A percentile compares a stretch with the other conserved stretches of the same genome.
Evolutionary conservation across 2,797 vertebrate genomes (phyloP).

Genomic region (Cuculus canorus): DNA sequence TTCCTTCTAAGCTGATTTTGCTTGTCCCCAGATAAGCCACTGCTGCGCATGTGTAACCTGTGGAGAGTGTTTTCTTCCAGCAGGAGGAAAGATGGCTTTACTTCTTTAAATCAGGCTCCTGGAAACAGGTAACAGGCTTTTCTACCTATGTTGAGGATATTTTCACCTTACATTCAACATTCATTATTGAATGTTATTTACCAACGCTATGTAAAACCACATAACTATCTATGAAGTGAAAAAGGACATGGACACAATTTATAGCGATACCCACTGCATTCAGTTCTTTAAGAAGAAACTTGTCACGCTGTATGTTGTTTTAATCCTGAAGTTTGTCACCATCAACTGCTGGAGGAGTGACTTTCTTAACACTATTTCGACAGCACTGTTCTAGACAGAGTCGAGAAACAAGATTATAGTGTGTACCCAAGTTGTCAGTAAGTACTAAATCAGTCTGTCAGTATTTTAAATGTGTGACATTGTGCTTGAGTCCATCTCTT

Average conservation of each 20-base stretch:
- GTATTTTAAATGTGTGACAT: background rate
- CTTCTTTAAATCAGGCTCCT: background rate
- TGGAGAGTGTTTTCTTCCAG: background rate
- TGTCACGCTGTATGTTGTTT: background rate
- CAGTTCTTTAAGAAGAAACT: background rate
- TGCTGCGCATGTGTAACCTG: rapidly evolving
- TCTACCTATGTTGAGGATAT: rapidly evolving
- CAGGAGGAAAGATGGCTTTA: background rate
- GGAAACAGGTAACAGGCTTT: background rate
- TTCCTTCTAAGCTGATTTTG: background rate
- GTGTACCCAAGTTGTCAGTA: conserved; percentile 36
- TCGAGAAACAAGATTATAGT: conserved; percentile 23
- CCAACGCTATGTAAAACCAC: background rate
- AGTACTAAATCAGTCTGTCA: conserved; percentile 41
- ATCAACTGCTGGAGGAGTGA: background rate
- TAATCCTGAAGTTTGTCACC: background rate
- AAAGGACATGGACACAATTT: background rate
- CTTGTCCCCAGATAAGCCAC: background rate
- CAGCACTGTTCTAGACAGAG: background rate
- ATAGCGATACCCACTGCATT: background rate
- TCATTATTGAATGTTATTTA: background rate
- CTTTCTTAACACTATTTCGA: background rate
- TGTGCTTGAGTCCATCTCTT: background rate
- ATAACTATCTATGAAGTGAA: background rate
- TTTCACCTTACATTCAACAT: background rate